phyloP scores from a whole-genome alignment of 2,113 vertebrate species.

The Mesitornis unicolor region DNA sequence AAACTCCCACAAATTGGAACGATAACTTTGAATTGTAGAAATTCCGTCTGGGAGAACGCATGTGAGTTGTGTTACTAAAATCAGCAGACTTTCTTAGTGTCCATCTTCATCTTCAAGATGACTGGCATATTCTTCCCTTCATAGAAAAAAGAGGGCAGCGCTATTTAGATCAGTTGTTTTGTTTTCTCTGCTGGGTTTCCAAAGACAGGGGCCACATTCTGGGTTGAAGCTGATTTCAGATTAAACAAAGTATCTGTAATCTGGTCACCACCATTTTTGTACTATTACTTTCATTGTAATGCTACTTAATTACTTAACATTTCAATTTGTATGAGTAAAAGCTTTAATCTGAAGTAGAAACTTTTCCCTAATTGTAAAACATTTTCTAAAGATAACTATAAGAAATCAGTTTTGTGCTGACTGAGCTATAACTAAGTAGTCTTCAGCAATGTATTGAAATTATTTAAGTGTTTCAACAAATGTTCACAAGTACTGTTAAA shows the following conservation, averaged over 20 bases:
- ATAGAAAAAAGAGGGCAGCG: background rate
- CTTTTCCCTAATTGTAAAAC: background rate
- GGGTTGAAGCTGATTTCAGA: background rate
- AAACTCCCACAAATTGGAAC: background rate
- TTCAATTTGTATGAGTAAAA: background rate
- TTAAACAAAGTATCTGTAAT: background rate
- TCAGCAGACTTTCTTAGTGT: background rate
- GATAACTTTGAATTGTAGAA: background rate
- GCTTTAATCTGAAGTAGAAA: background rate
- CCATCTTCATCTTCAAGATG: background rate
- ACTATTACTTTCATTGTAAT: background rate
- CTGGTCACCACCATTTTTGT: background rate
- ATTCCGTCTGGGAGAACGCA: background rate
- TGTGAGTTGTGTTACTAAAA: background rate
- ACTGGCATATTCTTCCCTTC: background rate
- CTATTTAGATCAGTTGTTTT: background rate
- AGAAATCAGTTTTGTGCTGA: background rate
- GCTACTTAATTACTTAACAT: background rate
- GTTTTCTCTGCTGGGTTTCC: background rate
- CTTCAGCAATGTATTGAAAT: background rate
- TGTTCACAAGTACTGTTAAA: background rate
- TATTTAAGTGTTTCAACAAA: background rate
- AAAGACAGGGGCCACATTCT: background rate
- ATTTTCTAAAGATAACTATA: background rate
- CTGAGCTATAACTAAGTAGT: background rate